These are phyloP conservation scores for Linyphia triangularis DNA, from an alignment of 2,888 invertebrate genomes.

Conservation along the genomic window DNA sequence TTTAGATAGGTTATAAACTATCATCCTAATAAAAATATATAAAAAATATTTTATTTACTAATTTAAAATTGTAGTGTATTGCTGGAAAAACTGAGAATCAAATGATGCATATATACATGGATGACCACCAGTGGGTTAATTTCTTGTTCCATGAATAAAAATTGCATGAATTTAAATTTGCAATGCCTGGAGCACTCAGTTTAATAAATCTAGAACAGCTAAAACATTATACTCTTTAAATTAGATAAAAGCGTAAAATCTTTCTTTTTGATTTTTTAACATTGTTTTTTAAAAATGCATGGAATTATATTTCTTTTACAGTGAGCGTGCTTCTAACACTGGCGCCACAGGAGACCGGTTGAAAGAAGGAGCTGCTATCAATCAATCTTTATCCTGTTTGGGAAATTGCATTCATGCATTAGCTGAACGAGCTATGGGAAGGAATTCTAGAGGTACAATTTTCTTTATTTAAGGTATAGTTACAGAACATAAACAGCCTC, in stretches of 20 bases:
- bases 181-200: too few relatives aligned
- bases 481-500: not conserved
- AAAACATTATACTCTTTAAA: too few relatives aligned
- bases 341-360: slow-evolving; percentile 83
- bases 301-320: slow-evolving; percentile 76
- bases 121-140: too few relatives aligned
- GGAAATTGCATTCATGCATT: slow-evolving; percentile 82
- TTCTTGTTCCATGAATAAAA: too few relatives aligned
- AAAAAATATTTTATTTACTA: too few relatives aligned
- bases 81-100: too few relatives aligned
- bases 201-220: too few relatives aligned
- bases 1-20: too few relatives aligned
- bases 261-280: not conserved
- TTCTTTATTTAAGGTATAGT: not conserved
- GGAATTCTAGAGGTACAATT: slow-evolving; percentile 76
- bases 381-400: slow-evolving; percentile 82
- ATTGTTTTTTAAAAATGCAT: not conserved
- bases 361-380: slow-evolving; percentile 83
- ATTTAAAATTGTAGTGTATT: too few relatives aligned
- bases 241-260: not conserved
- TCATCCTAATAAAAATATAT: too few relatives aligned
- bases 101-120: too few relatives aligned
- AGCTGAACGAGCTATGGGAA: slow-evolving; percentile 80
- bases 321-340: slow-evolving; percentile 82
- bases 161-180: too few relatives aligned